Conservation (phyloP, 2,113 vertebrate genomes). For the Gavia stellata region DNA sequence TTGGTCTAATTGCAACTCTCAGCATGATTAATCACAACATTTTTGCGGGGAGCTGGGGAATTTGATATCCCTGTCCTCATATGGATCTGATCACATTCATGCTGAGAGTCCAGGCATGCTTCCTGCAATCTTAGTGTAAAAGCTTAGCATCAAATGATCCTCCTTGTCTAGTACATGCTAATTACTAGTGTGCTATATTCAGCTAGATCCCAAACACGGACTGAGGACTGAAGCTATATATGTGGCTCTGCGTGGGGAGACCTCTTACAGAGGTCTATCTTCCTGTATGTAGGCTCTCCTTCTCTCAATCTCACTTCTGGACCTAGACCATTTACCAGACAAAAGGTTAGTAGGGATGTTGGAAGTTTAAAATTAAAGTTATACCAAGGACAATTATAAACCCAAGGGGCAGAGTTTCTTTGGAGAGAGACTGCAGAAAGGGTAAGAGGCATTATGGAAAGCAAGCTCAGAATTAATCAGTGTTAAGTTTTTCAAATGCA, state of each 20-base stretch:
- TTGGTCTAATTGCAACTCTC: slow-evolving; percentile 42
- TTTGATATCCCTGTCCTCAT: slow-evolving; percentile 15
- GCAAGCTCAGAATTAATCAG: background rate
- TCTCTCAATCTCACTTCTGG: background rate
- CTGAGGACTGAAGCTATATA: background rate
- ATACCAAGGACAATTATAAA: background rate
- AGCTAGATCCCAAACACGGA: background rate
- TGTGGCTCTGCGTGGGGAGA: background rate
- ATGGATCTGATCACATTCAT: slow-evolving; percentile 10
- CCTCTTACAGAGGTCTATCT: background rate
- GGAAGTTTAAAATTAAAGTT: background rate
- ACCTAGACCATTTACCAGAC: background rate
- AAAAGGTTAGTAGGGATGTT: background rate
- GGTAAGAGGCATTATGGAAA: background rate
- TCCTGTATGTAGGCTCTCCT: background rate
- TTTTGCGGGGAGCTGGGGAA: slow-evolving; percentile 21
- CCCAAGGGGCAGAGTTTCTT: background rate
- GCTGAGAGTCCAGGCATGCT: slow-evolving; percentile 23
- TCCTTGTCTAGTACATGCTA: background rate
- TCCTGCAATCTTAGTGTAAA: background rate
- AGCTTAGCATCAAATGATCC: background rate
- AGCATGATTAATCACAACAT: slow-evolving; percentile 45
- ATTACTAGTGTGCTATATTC: background rate
- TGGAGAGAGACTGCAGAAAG: background rate
- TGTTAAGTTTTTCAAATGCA: background rate